phyloP scores from a whole-genome alignment of 2,888 invertebrate genomes.

The Orchestes rusci region DNA sequence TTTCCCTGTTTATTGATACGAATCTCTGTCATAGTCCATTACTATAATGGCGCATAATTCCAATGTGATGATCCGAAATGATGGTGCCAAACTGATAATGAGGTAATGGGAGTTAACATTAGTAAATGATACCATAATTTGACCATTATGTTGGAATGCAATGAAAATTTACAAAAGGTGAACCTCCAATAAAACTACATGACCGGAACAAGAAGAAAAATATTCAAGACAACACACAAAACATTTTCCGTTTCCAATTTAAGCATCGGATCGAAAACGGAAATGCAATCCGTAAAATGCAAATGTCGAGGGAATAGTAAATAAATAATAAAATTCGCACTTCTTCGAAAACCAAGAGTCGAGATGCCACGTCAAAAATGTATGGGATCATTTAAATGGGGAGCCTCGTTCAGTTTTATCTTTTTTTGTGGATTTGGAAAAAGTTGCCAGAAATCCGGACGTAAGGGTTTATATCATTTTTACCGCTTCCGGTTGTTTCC shows the following conservation, averaged over 20 bases:
- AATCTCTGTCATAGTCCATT: slow-evolving; percentile 14
- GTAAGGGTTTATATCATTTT: too few species aligned
- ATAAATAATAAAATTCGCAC: slow-evolving; percentile 12
- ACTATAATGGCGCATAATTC: too few species aligned
- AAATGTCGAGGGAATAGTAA: slow-evolving; percentile 14
- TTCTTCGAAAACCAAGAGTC: slow-evolving; percentile 1
- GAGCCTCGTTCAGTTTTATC: too few species aligned
- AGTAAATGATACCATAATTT: too few species aligned
- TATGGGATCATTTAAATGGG: slow-evolving; percentile 17
- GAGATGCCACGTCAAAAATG: slow-evolving; percentile 9
- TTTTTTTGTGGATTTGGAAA: too few species aligned
- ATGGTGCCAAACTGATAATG: too few species aligned
- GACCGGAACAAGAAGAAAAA: background rate
- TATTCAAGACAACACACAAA: slow-evolving; percentile 4
- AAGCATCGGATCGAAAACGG: slow-evolving; percentile 3
- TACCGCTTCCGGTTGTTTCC: too few species aligned
- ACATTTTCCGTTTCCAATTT: slow-evolving; percentile 11
- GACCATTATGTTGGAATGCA: too few species aligned
- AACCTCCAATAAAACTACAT: background rate
- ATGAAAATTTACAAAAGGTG: too few species aligned
- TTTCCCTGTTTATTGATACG: slow-evolving; percentile 18
- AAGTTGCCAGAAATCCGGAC: too few species aligned
- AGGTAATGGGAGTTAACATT: too few species aligned
- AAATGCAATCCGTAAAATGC: slow-evolving; percentile 14
- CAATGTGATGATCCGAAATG: too few species aligned